phyloP scores from a whole-genome alignment of 1,140 invertebrate species.

The Polyergus mexicanus region DNA sequence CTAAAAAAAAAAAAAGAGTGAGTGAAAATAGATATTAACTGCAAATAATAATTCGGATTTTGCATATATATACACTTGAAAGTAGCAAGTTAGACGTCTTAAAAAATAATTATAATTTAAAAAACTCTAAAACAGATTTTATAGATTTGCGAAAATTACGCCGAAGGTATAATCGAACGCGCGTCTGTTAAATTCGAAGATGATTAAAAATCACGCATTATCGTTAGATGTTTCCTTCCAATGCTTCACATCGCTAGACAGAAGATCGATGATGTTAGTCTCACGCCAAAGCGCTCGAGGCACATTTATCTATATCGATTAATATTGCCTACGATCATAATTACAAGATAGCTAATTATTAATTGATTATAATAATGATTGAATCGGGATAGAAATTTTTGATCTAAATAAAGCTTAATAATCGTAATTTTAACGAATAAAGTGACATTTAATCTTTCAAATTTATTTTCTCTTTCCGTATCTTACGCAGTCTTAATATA shows the following conservation, averaged over 20 bases:
- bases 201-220: conserved; percentile 30
- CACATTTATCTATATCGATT: conserved; percentile 29
- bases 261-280: conserved; percentile 45
- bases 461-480: background rate
- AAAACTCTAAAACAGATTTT: background rate
- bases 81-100: background rate
- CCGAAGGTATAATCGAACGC: background rate
- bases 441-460: background rate
- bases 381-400: background rate
- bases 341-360: background rate
- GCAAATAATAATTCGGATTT: too few relatives aligned
- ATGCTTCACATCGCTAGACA: conserved; percentile 6
- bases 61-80: background rate
- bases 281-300: conserved; percentile 21
- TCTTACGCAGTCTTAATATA: too few relatives aligned
- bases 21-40: background rate
- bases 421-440: background rate
- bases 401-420: background rate
- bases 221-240: conserved; percentile 5
- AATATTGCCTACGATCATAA: background rate
- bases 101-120: background rate
- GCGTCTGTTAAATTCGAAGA: conserved; percentile 3
- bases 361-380: conserved; percentile 21
- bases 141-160: background rate
- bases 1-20: background rate